Percentiles rank a stretch among this genome's conserved stretches.
Conservation (phyloP, 2,797 vertebrate species). For the Leuciscus waleckii region DNA sequence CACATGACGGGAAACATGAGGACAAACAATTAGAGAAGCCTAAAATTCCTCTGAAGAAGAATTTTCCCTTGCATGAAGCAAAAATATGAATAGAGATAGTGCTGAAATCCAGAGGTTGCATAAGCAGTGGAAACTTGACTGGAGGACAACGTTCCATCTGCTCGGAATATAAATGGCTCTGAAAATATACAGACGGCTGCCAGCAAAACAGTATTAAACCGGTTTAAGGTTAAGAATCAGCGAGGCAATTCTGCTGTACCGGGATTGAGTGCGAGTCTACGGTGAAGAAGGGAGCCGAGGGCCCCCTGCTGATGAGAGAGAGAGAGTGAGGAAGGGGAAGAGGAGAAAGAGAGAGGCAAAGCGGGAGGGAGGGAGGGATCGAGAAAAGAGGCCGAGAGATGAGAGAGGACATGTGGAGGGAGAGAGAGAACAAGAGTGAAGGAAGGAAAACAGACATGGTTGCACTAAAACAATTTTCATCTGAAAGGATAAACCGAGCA, state of each 20-base stretch:
- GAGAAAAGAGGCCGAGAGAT: background rate
- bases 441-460: background rate
- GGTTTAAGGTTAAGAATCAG: constrained; percentile 77
- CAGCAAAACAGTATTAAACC: constrained; percentile 73
- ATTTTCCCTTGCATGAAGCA: constrained; percentile 57
- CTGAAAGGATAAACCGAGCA: constrained; percentile 2
- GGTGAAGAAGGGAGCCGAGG: constrained; percentile 67
- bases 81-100: constrained; percentile 63
- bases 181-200: constrained; percentile 65
- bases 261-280: constrained; percentile 42
- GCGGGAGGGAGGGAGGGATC: background rate
- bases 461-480: background rate
- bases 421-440: background rate
- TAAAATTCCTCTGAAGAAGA: constrained; percentile 67
- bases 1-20: constrained; percentile 66
- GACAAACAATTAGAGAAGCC: constrained; percentile 59
- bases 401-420: background rate
- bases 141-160: constrained; percentile 74
- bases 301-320: constrained; percentile 71
- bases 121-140: constrained; percentile 80
- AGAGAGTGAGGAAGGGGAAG: constrained; percentile 11
- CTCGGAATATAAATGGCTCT: constrained; percentile 69
- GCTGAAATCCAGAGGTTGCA: constrained; percentile 72
- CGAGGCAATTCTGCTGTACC: constrained; percentile 67
- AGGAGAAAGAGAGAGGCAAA: background rate